Evolutionary conservation across 1,140 invertebrate species (phyloP).

Genomic region (Aphis craccivora): DNA sequence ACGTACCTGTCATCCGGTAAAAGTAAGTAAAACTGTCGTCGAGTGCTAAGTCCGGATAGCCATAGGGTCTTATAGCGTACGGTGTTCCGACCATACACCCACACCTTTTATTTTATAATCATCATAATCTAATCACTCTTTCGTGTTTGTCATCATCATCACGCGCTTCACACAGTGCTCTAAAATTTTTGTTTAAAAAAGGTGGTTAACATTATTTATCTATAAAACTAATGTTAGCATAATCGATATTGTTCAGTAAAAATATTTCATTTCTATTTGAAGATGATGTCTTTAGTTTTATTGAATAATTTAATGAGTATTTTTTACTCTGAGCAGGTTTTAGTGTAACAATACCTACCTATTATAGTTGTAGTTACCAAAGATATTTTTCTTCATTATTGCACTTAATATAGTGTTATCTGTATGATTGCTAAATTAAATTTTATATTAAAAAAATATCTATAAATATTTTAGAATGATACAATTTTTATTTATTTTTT

Average conservation of each 20-base stretch:
- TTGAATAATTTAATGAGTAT: background rate
- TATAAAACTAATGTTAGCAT: background rate
- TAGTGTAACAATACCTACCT: background rate
- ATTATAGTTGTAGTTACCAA: background rate
- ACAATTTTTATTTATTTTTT: background rate
- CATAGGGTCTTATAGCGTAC: background rate
- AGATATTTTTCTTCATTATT: background rate
- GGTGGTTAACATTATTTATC: background rate
- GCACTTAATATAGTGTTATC: background rate
- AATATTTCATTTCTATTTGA: background rate
- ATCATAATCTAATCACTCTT: background rate
- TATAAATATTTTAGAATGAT: background rate
- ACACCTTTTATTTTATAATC: too few relatives aligned
- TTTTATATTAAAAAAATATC: background rate
- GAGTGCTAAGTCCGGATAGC: too few relatives aligned
- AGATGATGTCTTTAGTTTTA: background rate
- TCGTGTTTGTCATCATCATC: background rate
- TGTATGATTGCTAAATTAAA: background rate
- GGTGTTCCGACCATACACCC: too few relatives aligned
- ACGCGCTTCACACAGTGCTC: background rate
- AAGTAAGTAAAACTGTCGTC: slow-evolving; percentile 47
- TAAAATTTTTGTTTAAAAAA: background rate
- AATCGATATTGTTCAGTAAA: background rate
- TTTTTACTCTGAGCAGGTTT: background rate
- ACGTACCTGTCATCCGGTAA: background rate